phyloP scores from a whole-genome alignment of 2,113 vertebrate genomes.

The Dasypus novemcinctus region DNA sequence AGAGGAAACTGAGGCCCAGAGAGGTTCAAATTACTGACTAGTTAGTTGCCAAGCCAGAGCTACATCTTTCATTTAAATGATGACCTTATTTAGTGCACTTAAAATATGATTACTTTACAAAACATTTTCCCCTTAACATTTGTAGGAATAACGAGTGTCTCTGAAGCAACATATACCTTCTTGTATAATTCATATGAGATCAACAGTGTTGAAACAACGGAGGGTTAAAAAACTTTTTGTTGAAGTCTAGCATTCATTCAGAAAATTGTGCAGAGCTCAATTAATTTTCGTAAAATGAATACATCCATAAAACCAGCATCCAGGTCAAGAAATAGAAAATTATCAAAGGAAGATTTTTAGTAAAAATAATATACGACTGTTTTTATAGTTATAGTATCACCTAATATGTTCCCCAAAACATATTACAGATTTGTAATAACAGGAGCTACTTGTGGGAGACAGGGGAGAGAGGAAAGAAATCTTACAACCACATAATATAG shows the following conservation, averaged over 20 bases:
- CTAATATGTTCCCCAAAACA: not conserved
- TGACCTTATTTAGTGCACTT: not conserved
- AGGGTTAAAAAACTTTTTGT: not conserved
- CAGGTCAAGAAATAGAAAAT: constrained; percentile 14
- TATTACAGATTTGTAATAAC: not conserved
- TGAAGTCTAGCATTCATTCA: not conserved
- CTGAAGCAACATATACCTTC: not conserved
- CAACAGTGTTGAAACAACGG: not conserved
- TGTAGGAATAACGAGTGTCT: not conserved
- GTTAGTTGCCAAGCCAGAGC: not conserved
- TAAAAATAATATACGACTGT: not conserved
- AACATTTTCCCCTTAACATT: not conserved
- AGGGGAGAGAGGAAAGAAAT: not conserved
- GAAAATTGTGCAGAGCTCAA: not conserved
- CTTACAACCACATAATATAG: not conserved
- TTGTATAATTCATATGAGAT: not conserved
- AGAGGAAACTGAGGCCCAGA: not conserved
- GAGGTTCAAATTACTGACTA: not conserved
- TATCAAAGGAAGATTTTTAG: not conserved
- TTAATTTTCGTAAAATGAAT: constrained; percentile 39
- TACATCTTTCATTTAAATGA: constrained; percentile 50
- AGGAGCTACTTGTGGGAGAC: not conserved
- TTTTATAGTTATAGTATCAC: not conserved
- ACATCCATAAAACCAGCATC: not conserved
- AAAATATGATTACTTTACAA: not conserved